A percentile compares a stretch with the other conserved stretches of the same genome.
These are phyloP conservation scores for Schizopygopsis pylzovi DNA, from an alignment of 2,797 vertebrate species.

Conservation along the genomic window DNA sequence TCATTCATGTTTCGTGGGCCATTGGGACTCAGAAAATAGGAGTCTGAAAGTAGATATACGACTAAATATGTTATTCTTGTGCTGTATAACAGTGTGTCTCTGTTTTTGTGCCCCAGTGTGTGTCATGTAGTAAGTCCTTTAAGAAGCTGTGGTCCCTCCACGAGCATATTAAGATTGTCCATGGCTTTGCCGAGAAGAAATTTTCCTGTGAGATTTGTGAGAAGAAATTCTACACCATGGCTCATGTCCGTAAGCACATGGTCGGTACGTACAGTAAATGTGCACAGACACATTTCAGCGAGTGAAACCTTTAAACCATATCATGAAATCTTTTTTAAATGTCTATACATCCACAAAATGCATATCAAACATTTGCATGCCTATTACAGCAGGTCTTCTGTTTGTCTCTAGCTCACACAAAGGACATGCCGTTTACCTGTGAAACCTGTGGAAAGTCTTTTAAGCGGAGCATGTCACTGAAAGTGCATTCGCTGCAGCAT, in stretches of 20 bases:
- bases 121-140: conserved; percentile 97
- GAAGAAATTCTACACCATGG: conserved; percentile 99
- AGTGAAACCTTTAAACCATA: background rate
- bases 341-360: background rate
- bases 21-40: background rate
- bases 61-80: background rate
- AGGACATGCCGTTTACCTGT: conserved; percentile 99
- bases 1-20: background rate
- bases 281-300: background rate
- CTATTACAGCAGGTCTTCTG: conserved; percentile 2
- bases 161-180: conserved; percentile 98
- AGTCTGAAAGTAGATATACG: background rate
- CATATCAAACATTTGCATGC: background rate
- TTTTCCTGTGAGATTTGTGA: conserved; percentile 98
- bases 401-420: conserved; percentile 88
- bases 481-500: conserved; percentile 97
- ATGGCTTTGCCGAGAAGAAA: conserved; percentile 97
- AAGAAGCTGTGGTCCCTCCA: conserved; percentile 99
- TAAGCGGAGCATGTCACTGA: conserved; percentile 98
- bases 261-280: conserved; percentile 84
- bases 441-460: conserved; percentile 99
- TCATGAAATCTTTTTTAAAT: background rate
- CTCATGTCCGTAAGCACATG: conserved; percentile 98
- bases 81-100: background rate
- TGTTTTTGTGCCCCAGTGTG: conserved; percentile 80